These are phyloP conservation scores for Bettongia penicillata DNA, from an alignment of 2,113 vertebrate species.

Conservation along the genomic window DNA sequence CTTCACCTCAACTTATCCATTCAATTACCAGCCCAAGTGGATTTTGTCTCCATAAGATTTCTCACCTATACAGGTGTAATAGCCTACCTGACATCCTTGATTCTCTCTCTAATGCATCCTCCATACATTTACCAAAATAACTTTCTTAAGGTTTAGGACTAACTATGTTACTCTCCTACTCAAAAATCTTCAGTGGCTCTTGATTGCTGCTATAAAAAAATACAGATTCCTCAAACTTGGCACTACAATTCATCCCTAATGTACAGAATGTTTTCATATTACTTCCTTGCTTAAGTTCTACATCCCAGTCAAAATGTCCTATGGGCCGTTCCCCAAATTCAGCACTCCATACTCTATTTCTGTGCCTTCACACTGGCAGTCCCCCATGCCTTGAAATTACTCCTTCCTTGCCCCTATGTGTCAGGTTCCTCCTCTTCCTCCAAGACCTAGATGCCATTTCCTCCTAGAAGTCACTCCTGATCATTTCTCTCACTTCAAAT, in stretches of 20 bases:
- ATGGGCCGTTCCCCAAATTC: not conserved
- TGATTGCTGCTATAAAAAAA: not conserved
- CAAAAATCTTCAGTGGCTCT: not conserved
- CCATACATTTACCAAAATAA: not conserved
- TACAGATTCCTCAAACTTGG: not conserved
- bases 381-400: not conserved
- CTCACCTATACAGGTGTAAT: not conserved
- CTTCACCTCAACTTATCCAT: not conserved
- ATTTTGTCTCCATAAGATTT: not conserved
- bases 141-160: not conserved
- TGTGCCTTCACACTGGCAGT: not conserved
- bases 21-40: not conserved
- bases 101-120: not conserved
- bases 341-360: not conserved
- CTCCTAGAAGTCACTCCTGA: not conserved
- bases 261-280: not conserved
- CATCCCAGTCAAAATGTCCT: not conserved
- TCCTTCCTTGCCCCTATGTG: not conserved
- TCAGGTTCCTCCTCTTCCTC: not conserved
- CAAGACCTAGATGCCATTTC: not conserved
- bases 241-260: not conserved
- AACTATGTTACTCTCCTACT: not conserved
- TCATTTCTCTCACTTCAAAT: not conserved
- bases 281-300: not conserved
- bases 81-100: not conserved